Base-by-base conservation (phyloP, 2,113 vertebrate species). In the Colinus virginianus region DNA sequence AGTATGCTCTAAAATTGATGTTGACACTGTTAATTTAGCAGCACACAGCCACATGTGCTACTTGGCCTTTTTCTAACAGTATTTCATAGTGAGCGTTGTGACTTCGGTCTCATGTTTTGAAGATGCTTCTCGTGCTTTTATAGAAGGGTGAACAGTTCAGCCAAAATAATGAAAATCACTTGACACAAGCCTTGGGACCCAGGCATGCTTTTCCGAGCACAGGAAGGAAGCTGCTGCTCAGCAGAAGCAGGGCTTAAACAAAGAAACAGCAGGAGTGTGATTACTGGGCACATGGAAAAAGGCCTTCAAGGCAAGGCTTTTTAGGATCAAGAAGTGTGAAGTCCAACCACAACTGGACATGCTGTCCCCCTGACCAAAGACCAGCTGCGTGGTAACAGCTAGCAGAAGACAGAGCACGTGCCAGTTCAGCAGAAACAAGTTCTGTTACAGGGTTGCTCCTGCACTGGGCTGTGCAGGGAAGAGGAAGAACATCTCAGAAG, bases 381-480 rank as follows among this genome's bases (percentile, higher is more conserved):
- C 64, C 69, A 81, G 62, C 40, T 0, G 0, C 45, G 48, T 2
- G 1, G 16, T 71, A 48, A 0, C 1, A 84, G 15, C n/a, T 34
- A 64, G 66, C 30, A 49, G 63, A 66, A 68, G 13, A 32, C 34
- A 28, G 70, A 10, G 51, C 56, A 34, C 9, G 4, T 26, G 67
- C 9, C 18, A n/a, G 36, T 80, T 56, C 61, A 74, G 53, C 26
- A 58, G 40, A 81, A 90, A 30, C 25, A 1, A 58, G 25, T 69
- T 81, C 32, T 78, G 22, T 55, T 66, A 19, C 2, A n/a, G n/a
- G 13, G 7, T 55, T 93, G 55, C 42, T 62, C 38, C 55, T 75
- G 34, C 49, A 5, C 7, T 23, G 34, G 43, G 16, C 56, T 58
- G 49, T 34, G 13, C 75, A 40, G 66, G 58, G 59, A 87, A 85